Evolutionary conservation across 2,113 vertebrate species (phyloP).

Genomic region (Odocoileus hemionus): DNA sequence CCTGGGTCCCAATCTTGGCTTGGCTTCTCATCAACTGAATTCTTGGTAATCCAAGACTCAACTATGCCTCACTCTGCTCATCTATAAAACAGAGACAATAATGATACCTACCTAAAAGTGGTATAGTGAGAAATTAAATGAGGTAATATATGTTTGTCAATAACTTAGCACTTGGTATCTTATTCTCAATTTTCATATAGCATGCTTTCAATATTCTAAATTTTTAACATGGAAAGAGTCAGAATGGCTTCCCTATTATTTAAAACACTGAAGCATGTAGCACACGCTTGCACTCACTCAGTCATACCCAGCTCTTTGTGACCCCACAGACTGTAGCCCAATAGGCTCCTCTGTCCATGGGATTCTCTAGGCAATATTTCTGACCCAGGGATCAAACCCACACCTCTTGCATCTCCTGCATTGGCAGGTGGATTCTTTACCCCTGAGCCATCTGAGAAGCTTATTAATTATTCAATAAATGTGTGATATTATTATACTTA

Average conservation of each 20-base stretch:
- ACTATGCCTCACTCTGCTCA: not conserved
- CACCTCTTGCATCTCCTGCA: not conserved
- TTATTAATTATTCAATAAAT: not conserved
- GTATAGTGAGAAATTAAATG: not conserved
- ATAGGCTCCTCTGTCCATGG: not conserved
- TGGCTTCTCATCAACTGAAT: not conserved
- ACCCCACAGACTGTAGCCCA: not conserved
- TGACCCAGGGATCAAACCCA: not conserved
- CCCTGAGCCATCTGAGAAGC: not conserved
- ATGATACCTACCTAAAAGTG: not conserved
- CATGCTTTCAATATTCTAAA: not conserved
- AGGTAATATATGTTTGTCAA: not conserved
- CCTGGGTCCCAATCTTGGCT: not conserved
- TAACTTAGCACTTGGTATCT: not conserved
- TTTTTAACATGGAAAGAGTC: not conserved
- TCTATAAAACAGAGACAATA: not conserved
- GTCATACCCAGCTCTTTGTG: not conserved
- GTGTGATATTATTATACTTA: not conserved
- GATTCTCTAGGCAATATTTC: not conserved
- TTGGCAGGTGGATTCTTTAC: not conserved
- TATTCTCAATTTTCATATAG: not conserved
- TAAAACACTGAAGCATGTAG: not conserved
- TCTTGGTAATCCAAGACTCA: not conserved
- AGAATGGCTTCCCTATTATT: not conserved
- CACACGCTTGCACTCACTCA: not conserved